phyloP scores from a whole-genome alignment of 2,113 vertebrate genomes.

The Antechinus stuartii region DNA sequence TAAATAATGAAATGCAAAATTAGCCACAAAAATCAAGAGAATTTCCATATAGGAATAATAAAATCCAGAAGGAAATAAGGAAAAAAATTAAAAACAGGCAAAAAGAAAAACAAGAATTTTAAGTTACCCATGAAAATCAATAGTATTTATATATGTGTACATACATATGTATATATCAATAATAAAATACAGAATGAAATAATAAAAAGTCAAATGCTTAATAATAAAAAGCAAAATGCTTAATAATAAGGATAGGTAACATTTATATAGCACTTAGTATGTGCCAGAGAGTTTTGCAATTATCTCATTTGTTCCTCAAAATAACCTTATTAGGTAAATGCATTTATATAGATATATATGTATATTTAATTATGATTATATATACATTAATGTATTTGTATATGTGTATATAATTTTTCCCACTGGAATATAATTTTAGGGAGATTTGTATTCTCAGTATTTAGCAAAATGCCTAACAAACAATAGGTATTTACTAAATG shows the following conservation, averaged over 20 bases:
- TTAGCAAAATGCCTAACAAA: not conserved
- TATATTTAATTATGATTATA: not conserved
- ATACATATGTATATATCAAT: not conserved
- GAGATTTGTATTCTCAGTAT: not conserved
- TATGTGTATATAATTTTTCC: not conserved
- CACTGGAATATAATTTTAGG: not conserved
- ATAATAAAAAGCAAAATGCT: too few species aligned
- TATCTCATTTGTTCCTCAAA: too few species aligned
- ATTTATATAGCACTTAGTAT: too few species aligned
- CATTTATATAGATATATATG: too few species aligned
- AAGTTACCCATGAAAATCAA: not conserved
- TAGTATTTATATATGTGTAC: not conserved
- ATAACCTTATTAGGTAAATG: too few species aligned
- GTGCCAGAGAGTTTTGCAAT: too few species aligned
- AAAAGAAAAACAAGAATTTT: not conserved
- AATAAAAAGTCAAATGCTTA: not conserved
- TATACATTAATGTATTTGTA: not conserved
- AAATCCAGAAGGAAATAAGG: not conserved
- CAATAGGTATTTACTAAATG: not conserved
- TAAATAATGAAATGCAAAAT: not conserved
- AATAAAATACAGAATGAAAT: not conserved
- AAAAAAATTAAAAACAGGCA: not conserved
- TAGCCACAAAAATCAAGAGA: not conserved
- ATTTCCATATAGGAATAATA: not conserved
- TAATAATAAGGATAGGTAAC: too few species aligned